Conservation (phyloP, 2,888 invertebrate genomes). For the Temnothorax rugatulus region DNA sequence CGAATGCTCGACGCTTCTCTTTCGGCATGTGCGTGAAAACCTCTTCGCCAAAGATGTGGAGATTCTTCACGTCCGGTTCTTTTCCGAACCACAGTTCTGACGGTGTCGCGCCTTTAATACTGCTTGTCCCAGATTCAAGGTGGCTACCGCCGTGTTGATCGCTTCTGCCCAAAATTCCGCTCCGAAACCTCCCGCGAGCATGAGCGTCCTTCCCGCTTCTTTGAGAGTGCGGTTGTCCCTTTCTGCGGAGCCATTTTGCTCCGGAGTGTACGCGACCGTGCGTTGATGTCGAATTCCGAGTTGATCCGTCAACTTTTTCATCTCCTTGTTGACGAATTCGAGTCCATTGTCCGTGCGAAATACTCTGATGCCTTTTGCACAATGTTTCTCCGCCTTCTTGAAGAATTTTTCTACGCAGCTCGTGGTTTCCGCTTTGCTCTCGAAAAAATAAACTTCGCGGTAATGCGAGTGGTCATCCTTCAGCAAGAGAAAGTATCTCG, state of each 20-base stretch:
- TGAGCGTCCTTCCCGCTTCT: background rate
- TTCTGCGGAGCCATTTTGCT: constrained; percentile 25
- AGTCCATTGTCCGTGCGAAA: constrained; percentile 14
- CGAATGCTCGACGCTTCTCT: background rate
- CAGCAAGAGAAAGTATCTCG: background rate
- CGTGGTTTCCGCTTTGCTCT: background rate
- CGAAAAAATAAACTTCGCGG: background rate
- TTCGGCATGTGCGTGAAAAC: background rate
- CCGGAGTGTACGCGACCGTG: constrained; percentile 13
- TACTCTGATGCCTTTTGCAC: background rate
- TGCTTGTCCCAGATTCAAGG: background rate
- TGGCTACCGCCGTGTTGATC: background rate
- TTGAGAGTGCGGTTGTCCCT: constrained; percentile 23
- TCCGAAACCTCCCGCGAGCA: background rate
- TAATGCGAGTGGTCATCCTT: constrained; percentile 17
- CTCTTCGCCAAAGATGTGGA: background rate
- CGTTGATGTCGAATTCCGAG: background rate
- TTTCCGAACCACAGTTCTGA: background rate
- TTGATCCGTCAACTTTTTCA: background rate
- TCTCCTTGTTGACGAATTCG: background rate
- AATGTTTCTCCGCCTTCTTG: background rate
- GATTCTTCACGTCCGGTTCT: background rate
- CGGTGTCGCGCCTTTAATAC: too few species aligned
- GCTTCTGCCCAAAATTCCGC: background rate
- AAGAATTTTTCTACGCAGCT: background rate